A percentile compares a stretch with the other conserved stretches of the same genome.
Conservation (phyloP, 2,888 invertebrate genomes). For the Psylliodes chrysocephalus region DNA sequence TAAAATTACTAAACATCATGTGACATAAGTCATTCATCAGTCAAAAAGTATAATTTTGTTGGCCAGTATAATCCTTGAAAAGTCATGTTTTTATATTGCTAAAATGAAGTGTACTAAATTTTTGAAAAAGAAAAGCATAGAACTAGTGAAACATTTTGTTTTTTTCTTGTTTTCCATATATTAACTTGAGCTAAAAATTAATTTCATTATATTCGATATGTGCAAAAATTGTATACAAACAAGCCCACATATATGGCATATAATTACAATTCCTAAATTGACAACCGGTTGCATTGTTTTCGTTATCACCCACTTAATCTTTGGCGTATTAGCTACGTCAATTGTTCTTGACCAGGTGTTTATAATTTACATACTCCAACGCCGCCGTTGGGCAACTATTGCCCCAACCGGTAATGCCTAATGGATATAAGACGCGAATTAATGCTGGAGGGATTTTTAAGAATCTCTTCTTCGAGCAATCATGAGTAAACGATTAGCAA, state of each 20-base stretch:
- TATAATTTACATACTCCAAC: conserved; percentile 30
- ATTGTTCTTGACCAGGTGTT: conserved; percentile 32
- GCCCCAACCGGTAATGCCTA: neutral
- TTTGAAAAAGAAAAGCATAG: no score
- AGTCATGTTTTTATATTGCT: no score
- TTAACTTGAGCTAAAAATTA: no score
- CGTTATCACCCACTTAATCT: conserved; percentile 39
- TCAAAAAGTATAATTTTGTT: no score
- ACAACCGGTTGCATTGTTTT: conserved; percentile 38
- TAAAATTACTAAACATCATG: no score
- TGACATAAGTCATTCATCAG: no score
- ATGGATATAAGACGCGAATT: neutral
- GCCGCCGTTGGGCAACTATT: conserved; percentile 13
- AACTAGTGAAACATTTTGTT: no score
- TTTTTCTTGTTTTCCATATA: no score
- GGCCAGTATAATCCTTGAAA: no score
- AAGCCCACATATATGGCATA: conserved; percentile 36
- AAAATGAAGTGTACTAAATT: no score
- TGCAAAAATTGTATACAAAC: conserved; percentile 2
- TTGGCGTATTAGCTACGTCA: conserved; percentile 31
- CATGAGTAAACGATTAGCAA: neutral
- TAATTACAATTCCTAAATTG: conserved; percentile 35
- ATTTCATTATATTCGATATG: no score
- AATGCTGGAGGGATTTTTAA: neutral
- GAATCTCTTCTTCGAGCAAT: neutral